phyloP scores from a whole-genome alignment of 2,113 vertebrate genomes.

The Casuarius casuarius region DNA sequence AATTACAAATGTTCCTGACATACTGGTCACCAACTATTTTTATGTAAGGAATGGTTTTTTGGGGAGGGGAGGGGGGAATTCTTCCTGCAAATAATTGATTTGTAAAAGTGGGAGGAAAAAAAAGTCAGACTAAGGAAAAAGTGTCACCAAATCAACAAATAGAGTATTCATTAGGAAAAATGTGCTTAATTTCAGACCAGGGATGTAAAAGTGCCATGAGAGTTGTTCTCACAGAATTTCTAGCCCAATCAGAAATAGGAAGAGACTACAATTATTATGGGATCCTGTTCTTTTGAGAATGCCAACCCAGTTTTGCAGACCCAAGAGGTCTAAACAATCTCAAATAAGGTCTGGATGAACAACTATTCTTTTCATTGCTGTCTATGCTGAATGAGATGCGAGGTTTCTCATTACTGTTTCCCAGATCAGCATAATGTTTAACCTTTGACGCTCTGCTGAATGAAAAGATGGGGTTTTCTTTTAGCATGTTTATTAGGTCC shows the following conservation, averaged over 20 bases:
- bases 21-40: neutral
- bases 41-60: neutral
- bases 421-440: neutral
- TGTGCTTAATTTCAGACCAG: constrained; percentile 62
- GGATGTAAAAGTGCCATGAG: constrained; percentile 41
- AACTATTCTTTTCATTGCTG: neutral
- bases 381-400: neutral
- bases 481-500: neutral
- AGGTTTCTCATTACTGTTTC: neutral
- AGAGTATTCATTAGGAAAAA: constrained; percentile 60
- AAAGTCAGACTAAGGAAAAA: neutral
- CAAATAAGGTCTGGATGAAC: constrained; percentile 51
- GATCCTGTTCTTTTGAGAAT: constrained; percentile 63
- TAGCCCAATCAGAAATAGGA: constrained; percentile 48
- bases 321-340: constrained; percentile 63
- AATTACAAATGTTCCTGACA: neutral
- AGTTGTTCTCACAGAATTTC: constrained; percentile 50
- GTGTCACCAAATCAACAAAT: constrained; percentile 62
- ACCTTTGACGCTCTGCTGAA: constrained; percentile 28
- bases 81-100: constrained; percentile 8
- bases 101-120: neutral
- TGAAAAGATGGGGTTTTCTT: neutral
- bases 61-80: neutral
- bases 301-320: constrained; percentile 66
- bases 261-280: constrained; percentile 56